Base-by-base conservation (phyloP, 2,888 invertebrate species). In the Dyspetes luteomarginatus region DNA sequence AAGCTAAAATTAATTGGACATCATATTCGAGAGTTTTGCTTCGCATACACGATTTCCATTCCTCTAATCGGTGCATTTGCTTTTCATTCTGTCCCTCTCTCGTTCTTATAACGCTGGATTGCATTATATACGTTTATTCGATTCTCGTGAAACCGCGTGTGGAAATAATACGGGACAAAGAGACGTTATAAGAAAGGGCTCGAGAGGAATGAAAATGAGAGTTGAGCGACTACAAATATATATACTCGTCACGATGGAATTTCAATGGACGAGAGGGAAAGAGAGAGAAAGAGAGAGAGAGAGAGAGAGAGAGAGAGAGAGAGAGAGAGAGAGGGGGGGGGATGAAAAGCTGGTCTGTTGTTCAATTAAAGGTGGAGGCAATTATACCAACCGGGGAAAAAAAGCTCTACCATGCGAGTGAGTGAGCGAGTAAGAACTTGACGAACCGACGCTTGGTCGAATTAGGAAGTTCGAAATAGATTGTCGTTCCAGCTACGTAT, bases 351-450 rank as follows among this genome's bases (percentile, higher is more conserved):
- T 55, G 48, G 65, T 28, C 62, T 58, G 52, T 65, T 77, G 82
- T 84, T 86, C 83, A 83, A 85, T 86, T 86, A 84, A 83, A 65
- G 79, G 81, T 68, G 50, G 73, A 81, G 84, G 84, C 85, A 87
- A 87, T 87, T 87, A 74, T 74, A 86, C 82, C 76, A 79, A 82
- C 58, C 30, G n/a, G 36, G 41, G 36, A 56, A 62, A 76, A 64
- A 64, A 68, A 45, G 9, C 58, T 56, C 4, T 9, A 36, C 9
- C 15, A 7, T 56, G 28, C 30, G 9, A 58, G 17, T 5, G 30
- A 36, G n/a, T n/a, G n/a, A n/a, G 12, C 26, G 45, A 45, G 45
- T 5, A 3, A 45, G 15, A n/a, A 52, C 12, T 17, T 3, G 52
- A 17, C 17, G 5, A 36, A 48, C 19, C 48, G 5, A 48, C 1